These are phyloP conservation scores for Tetrao urogallus DNA, from an alignment of 2,113 vertebrate species.

Conservation along the genomic window DNA sequence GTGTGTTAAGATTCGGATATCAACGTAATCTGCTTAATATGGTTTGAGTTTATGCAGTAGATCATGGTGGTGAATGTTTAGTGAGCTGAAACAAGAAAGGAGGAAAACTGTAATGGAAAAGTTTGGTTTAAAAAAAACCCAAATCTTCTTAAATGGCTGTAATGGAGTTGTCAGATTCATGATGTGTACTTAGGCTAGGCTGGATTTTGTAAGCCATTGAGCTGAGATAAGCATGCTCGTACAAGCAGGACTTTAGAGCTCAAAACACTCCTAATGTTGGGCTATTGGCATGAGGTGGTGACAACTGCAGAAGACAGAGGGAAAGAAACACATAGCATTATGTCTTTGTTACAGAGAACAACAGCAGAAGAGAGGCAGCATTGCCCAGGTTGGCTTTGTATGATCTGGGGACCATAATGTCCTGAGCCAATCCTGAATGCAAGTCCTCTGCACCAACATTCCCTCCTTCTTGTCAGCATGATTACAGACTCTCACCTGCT, in stretches of 20 bases:
- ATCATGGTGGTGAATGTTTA: constrained; percentile 20
- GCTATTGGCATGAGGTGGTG: not conserved
- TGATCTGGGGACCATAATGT: fast-evolving
- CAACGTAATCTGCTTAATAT: constrained; percentile 35
- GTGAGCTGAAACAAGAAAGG: constrained; percentile 43
- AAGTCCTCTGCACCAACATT: fast-evolving
- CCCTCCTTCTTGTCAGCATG: not conserved
- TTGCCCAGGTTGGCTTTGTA: not conserved
- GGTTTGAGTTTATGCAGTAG: constrained; percentile 18
- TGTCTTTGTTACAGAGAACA: not conserved
- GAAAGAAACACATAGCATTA: not conserved
- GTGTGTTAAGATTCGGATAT: not conserved
- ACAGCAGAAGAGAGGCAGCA: not conserved
- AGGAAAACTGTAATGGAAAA: constrained; percentile 40
- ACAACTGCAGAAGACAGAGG: constrained; percentile 33
- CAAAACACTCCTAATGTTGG: not conserved
- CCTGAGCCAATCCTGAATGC: fast-evolving
- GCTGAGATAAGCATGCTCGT: not conserved
- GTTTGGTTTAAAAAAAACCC: not conserved
- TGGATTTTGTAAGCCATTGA: constrained; percentile 26
- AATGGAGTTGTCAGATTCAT: not conserved
- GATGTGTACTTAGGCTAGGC: not conserved
- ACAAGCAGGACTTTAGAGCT: not conserved
- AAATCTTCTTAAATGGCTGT: not conserved
- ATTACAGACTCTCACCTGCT: not conserved